phyloP scores from a whole-genome alignment of 2,113 vertebrate species.

The Hemicordylus capensis region DNA sequence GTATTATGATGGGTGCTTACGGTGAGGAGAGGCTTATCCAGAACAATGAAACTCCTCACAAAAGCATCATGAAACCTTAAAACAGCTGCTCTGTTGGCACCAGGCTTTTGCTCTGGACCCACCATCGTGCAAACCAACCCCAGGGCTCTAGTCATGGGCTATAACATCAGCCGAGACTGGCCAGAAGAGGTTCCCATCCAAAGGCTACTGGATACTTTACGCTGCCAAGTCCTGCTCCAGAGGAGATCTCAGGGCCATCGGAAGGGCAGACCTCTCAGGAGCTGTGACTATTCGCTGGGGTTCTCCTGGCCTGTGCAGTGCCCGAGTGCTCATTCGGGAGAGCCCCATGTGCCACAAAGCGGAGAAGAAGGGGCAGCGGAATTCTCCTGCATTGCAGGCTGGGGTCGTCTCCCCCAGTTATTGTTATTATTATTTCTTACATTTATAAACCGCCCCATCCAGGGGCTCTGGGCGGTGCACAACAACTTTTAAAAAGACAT shows the following conservation, averaged over 20 bases:
- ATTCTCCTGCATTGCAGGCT: not conserved
- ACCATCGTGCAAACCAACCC: conserved; percentile 23
- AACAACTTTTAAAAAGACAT: too few relatives aligned
- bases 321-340: not conserved
- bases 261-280: too few relatives aligned
- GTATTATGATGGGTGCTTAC: conserved; percentile 46
- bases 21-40: conserved; percentile 51
- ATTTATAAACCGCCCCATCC: too few relatives aligned
- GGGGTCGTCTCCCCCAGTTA: not conserved
- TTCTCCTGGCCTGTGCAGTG: not conserved
- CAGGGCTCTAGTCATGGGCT: conserved; percentile 48
- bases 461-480: too few relatives aligned
- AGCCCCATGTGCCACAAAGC: not conserved
- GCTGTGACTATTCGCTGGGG: not conserved
- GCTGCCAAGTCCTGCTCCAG: not conserved
- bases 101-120: conserved; percentile 51
- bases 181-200: accelerated
- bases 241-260: not conserved
- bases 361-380: not conserved
- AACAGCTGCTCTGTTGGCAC: conserved; percentile 66
- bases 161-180: conserved; percentile 20
- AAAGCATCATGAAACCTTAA: conserved; percentile 60
- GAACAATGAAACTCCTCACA: conserved; percentile 40
- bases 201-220: not conserved
- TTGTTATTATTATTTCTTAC: too few relatives aligned